These are phyloP conservation scores for Arbacia lixula DNA, from an alignment of 53 echinoderm and acorn worm species.

Conservation along the genomic window DNA sequence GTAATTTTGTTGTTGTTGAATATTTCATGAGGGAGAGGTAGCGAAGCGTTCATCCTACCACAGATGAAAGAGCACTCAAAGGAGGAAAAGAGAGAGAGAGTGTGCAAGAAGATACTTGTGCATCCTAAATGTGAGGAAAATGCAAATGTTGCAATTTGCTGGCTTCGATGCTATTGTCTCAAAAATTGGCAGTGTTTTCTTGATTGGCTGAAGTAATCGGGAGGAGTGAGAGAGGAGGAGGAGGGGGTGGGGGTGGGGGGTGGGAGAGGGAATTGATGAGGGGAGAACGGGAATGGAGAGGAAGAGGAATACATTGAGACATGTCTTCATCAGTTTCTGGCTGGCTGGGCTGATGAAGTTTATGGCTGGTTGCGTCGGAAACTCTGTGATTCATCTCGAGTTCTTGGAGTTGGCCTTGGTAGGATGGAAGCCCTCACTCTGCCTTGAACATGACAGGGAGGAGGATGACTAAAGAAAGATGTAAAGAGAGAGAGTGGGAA, in stretches of 20 bases:
- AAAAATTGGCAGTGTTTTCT: constrained; percentile 13
- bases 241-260: background rate
- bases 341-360: constrained; percentile 35
- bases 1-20: background rate
- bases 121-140: too few relatives aligned
- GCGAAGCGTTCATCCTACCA: background rate
- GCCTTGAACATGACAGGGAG: too few relatives aligned
- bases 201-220: constrained; percentile 26
- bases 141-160: too few relatives aligned
- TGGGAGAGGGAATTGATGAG: too few relatives aligned
- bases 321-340: constrained; percentile 33
- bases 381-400: constrained; percentile 38
- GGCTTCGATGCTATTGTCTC: constrained; percentile 28
- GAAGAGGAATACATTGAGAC: constrained; percentile 29
- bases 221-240: background rate
- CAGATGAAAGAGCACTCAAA: background rate
- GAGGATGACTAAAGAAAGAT: too few relatives aligned
- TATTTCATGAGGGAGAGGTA: constrained; percentile 15
- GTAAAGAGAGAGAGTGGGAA: too few relatives aligned
- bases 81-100: background rate
- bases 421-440: too few relatives aligned
- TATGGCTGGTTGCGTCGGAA: constrained; percentile 23
- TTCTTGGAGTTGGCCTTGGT: too few relatives aligned
- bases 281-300: background rate
- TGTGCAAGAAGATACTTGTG: too few relatives aligned